phyloP scores from a whole-genome alignment of 2,888 invertebrate genomes.

The Eupithecia subumbrata region DNA sequence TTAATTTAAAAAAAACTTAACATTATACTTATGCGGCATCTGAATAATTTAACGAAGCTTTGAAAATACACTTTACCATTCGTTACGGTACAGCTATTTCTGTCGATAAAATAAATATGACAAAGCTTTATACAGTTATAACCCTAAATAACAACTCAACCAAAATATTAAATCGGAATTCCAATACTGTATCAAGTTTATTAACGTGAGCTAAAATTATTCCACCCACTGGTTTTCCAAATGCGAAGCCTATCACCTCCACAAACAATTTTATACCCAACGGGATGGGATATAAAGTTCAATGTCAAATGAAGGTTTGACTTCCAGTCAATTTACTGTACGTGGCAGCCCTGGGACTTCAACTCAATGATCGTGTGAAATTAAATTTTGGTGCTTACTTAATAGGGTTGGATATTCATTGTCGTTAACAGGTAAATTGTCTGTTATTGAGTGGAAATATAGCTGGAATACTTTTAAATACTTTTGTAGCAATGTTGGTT shows the following conservation, averaged over 20 bases:
- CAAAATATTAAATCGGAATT: slow-evolving; percentile 10
- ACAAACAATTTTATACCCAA: slow-evolving; percentile 34
- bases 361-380: slow-evolving; percentile 14
- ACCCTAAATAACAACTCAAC: slow-evolving; percentile 23
- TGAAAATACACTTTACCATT: background rate
- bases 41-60: background rate
- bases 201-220: slow-evolving; percentile 16
- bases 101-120: background rate
- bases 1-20: too few species aligned
- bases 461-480: background rate
- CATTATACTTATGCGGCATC: background rate
- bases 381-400: slow-evolving; percentile 13
- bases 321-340: slow-evolving; percentile 55
- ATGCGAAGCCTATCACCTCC: slow-evolving; percentile 17
- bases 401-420: slow-evolving; percentile 11
- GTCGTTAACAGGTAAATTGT: background rate
- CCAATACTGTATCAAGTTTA: slow-evolving; percentile 7
- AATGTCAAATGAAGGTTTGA: slow-evolving; percentile 21
- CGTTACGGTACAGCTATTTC: background rate
- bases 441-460: background rate
- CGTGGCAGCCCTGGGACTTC: slow-evolving; percentile 60
- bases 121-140: background rate
- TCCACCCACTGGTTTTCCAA: slow-evolving; percentile 10
- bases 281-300: slow-evolving; percentile 6
- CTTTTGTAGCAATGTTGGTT: background rate